Conservation (phyloP, 2,888 invertebrate genomes). For the Bombylius discolor region DNA sequence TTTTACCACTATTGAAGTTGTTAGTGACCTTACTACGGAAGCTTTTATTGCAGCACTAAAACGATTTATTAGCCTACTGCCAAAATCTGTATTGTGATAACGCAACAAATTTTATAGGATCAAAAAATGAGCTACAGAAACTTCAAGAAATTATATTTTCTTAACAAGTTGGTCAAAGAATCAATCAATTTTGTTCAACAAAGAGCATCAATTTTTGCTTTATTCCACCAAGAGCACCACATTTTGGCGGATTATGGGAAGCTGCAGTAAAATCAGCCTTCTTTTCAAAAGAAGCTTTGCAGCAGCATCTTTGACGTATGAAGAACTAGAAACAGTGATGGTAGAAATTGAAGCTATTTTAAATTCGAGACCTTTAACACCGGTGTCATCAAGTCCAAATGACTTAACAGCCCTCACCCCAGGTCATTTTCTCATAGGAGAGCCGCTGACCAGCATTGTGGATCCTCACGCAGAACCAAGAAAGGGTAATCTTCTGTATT, state of each 20-base stretch:
- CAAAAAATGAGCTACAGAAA: not conserved
- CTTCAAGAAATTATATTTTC: too few species aligned
- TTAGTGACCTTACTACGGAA: conserved; percentile 10
- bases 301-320: conserved; percentile 16
- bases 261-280: not conserved
- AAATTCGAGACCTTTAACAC: conserved; percentile 21
- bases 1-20: conserved; percentile 13
- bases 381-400: conserved; percentile 15
- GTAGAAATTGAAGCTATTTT: conserved; percentile 20
- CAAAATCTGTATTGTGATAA: conserved; percentile 10
- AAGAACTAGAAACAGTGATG: conserved; percentile 19
- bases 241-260: not conserved
- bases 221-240: not conserved
- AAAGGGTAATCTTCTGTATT: conserved; percentile 16
- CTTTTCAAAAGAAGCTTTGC: conserved; percentile 13
- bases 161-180: not conserved
- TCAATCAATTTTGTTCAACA: not conserved
- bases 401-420: conserved; percentile 14
- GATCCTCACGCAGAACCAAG: not conserved
- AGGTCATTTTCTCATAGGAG: conserved; percentile 14
- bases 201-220: not conserved
- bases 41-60: conserved; percentile 11
- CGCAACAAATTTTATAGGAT: conserved; percentile 13
- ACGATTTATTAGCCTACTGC: conserved; percentile 10
- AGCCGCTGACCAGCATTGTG: not conserved